Percentiles rank a stretch among this genome's conserved stretches.
Evolutionary conservation across 2,113 vertebrate genomes (phyloP).

Genomic region (Rhipidura dahli): DNA sequence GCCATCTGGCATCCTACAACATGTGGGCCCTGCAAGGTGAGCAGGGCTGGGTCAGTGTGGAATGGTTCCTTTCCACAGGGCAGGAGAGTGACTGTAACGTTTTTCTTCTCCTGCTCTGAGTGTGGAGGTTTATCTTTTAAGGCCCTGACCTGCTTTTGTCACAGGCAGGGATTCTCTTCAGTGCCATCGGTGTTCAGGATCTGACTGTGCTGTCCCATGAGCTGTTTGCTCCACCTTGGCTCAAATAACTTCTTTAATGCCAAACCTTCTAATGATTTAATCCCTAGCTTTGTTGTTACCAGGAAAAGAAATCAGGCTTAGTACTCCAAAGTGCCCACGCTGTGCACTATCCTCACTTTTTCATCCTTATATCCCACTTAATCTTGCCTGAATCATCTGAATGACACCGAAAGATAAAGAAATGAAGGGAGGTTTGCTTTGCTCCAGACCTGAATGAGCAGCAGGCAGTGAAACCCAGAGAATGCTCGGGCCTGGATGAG

Average conservation of each 20-base stretch:
- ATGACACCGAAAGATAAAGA: neutral
- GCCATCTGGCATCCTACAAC: conserved; percentile 90
- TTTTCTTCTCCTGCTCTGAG: neutral
- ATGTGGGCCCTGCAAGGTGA: conserved; percentile 93
- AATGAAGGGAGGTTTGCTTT: neutral
- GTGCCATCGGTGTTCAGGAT: neutral
- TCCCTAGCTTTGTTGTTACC: neutral
- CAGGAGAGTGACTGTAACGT: neutral
- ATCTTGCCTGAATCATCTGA: neutral
- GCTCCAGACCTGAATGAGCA: neutral
- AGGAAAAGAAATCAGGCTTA: neutral
- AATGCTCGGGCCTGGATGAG: neutral
- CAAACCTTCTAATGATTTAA: neutral
- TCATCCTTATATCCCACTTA: neutral
- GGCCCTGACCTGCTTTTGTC: neutral
- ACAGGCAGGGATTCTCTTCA: neutral
- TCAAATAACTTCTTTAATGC: neutral
- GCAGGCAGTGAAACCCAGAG: neutral
- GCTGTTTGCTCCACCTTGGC: neutral
- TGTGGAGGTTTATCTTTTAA: neutral
- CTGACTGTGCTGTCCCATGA: neutral
- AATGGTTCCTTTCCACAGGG: rapidly evolving
- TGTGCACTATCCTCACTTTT: neutral
- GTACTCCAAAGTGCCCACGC: neutral
- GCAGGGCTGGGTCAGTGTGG: neutral